phyloP scores from a whole-genome alignment of 1,140 invertebrate genomes.

The Oreohelix idahoensis region DNA sequence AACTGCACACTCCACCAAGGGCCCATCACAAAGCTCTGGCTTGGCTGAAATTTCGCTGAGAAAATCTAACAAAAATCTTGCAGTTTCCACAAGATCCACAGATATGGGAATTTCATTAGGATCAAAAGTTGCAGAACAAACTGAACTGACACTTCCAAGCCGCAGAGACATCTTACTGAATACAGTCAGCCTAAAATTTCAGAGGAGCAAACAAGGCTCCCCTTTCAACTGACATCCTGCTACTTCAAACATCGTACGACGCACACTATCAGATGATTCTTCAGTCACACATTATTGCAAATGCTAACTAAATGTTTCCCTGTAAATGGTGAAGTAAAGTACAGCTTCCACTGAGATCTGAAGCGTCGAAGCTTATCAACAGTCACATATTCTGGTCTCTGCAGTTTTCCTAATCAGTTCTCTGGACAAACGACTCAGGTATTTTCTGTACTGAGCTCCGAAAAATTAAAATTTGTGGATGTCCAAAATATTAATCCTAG shows the following conservation, averaged over 20 bases:
- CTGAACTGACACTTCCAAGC: constrained; percentile 21
- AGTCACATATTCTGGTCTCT: no score
- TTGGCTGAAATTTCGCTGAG: constrained; percentile 47
- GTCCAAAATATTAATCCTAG: no score
- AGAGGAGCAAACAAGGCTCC: not conserved
- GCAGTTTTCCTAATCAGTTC: no score
- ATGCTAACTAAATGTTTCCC: not conserved
- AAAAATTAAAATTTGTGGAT: no score
- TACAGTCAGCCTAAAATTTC: not conserved
- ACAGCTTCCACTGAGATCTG: no score
- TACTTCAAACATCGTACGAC: not conserved
- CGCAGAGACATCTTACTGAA: constrained; percentile 7
- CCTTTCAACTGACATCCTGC: not conserved
- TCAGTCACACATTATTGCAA: not conserved
- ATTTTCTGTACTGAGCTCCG: no score
- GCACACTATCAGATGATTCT: not conserved
- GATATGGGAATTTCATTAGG: constrained; percentile 37
- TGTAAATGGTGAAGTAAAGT: not conserved
- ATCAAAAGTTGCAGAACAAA: constrained; percentile 33
- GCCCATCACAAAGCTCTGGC: constrained; percentile 46
- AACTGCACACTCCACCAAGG: constrained; percentile 62
- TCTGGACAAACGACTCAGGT: no score
- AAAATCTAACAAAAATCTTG: constrained; percentile 53
- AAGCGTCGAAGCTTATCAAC: no score
- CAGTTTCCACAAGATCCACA: constrained; percentile 47